A percentile compares a stretch with the other conserved stretches of the same genome.
Evolutionary conservation across 2,113 vertebrate genomes (phyloP).

Genomic region (Acrocephalus kingi): DNA sequence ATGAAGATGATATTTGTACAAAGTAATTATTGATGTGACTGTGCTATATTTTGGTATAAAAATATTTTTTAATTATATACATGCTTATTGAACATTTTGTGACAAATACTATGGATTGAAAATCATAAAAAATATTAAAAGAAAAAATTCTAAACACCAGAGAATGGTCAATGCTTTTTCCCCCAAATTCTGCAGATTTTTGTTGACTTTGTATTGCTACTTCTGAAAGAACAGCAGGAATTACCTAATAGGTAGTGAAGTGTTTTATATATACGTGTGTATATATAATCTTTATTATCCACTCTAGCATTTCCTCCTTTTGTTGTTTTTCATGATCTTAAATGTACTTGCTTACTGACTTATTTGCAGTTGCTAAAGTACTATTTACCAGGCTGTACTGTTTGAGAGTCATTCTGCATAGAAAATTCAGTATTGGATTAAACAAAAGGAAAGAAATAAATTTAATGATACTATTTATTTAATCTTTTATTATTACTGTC

Average conservation of each 20-base stretch:
- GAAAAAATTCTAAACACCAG: background rate
- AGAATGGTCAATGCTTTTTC: background rate
- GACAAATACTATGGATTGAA: background rate
- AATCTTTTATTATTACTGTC: conserved; percentile 79
- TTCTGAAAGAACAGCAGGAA: conserved; percentile 28
- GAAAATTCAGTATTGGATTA: conserved; percentile 71
- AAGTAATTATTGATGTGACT: background rate
- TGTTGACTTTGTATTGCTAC: background rate
- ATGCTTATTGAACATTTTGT: background rate
- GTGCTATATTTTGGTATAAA: background rate
- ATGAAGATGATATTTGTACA: background rate
- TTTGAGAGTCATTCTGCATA: conserved; percentile 65
- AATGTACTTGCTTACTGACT: conserved; percentile 53
- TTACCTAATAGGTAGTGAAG: background rate
- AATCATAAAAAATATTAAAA: background rate
- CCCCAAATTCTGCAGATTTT: background rate
- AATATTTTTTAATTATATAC: background rate
- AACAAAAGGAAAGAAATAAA: conserved; percentile 70
- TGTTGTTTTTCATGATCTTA: conserved; percentile 43
- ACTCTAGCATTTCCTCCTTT: conserved; percentile 49
- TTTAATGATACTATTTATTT: conserved; percentile 79
- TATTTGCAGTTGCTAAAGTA: conserved; percentile 55
- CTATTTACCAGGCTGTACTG: conserved; percentile 48
- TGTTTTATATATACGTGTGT: background rate
- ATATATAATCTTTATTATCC: conserved; percentile 38